Conservation (phyloP, 1,140 invertebrate species). For the Zaprionus vittiger region DNA sequence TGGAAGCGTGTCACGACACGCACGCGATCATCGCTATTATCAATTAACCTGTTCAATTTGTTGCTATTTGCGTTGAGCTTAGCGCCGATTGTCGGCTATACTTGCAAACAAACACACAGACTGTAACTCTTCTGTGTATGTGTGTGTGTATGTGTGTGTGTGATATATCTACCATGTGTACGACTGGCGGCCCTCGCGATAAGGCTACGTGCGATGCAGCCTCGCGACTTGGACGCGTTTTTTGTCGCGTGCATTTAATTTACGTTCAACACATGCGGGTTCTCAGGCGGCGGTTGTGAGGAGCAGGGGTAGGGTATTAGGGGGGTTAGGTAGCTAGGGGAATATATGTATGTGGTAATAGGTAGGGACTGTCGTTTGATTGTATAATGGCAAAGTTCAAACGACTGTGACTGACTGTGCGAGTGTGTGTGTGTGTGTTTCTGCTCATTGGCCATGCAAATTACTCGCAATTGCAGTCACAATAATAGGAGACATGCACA, state of each 20-base stretch:
- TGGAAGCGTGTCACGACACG: constrained; percentile 25
- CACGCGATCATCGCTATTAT: constrained; percentile 29
- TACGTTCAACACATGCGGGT: constrained; percentile 50
- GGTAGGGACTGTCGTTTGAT: constrained; percentile 16
- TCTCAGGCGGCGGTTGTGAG: not conserved
- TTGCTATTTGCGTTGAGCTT: constrained; percentile 44
- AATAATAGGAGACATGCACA: constrained; percentile 6
- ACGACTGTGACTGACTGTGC: constrained; percentile 18
- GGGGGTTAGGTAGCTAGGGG: not conserved
- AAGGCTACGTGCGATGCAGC: constrained; percentile 14
- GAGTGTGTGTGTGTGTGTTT: constrained; percentile 21
- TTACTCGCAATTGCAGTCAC: constrained; percentile 61
- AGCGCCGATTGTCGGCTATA: constrained; percentile 34
- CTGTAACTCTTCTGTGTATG: not conserved
- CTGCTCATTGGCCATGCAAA: constrained; percentile 61
- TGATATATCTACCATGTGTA: not conserved
- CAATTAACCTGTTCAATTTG: constrained; percentile 42
- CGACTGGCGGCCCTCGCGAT: constrained; percentile 15
- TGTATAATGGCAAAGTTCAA: constrained; percentile 63
- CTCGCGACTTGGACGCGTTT: constrained; percentile 48
- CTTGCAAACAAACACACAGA: constrained; percentile 19
- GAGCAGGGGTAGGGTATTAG: not conserved
- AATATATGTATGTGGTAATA: not conserved
- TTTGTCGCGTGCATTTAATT: constrained; percentile 70
- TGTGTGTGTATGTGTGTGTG: not conserved